phyloP scores from a whole-genome alignment of 2,888 invertebrate species.

The Clistopyga incitator region DNA sequence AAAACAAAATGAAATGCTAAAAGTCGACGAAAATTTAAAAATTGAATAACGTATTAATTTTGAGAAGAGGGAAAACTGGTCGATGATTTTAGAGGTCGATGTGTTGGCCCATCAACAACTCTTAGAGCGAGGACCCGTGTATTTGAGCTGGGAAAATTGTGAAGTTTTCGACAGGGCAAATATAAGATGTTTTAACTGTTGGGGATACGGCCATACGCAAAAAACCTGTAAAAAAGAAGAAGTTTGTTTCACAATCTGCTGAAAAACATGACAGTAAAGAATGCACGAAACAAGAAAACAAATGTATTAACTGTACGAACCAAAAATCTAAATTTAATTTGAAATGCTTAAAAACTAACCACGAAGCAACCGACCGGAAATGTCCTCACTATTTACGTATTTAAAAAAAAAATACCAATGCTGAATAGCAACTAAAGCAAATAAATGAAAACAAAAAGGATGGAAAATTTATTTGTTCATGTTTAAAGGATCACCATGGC shows the following conservation, averaged over 20 bases:
- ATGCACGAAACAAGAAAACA: background rate
- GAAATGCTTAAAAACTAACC: constrained; percentile 14
- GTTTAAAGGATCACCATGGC: too few species aligned
- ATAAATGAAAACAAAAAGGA: background rate
- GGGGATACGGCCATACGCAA: constrained; percentile 19
- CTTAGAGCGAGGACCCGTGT: constrained; percentile 6
- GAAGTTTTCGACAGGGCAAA: background rate
- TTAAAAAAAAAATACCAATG: background rate
- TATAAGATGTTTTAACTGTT: constrained; percentile 25
- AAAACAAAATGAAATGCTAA: constrained; percentile 13
- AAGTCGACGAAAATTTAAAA: background rate
- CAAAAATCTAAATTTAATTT: constrained; percentile 21
- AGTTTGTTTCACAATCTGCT: constrained; percentile 9
- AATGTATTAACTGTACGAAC: constrained; percentile 10
- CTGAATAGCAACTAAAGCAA: constrained; percentile 1
- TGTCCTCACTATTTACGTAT: constrained; percentile 29
- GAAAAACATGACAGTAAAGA: background rate
- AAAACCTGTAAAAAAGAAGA: constrained; percentile 7
- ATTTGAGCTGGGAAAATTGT: constrained; percentile 9
- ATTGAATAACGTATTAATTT: background rate
- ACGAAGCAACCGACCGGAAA: constrained; percentile 17
- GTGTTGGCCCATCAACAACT: constrained; percentile 18
- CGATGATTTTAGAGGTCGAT: constrained; percentile 2
- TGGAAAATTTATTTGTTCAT: too few species aligned
- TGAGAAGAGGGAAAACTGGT: background rate